A percentile compares a stretch with the other conserved stretches of the same genome.
These are phyloP conservation scores for Mormyrops boulengeri DNA, from an alignment of 2,797 vertebrate species.

Conservation along the genomic window DNA sequence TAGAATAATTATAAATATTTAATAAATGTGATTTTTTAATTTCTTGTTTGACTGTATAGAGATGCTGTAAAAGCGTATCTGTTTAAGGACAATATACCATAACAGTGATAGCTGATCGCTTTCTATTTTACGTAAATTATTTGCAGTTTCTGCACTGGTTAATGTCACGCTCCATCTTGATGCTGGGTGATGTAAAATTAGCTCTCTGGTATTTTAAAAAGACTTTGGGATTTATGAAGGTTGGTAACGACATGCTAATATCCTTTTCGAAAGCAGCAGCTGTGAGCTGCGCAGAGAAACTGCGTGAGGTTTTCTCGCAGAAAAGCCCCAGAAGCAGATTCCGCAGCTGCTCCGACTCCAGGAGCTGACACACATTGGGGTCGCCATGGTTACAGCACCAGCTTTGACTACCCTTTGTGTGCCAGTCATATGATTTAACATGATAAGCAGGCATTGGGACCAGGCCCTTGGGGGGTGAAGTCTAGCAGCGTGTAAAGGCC, in stretches of 20 bases:
- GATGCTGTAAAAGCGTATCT: background rate
- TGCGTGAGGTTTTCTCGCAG: background rate
- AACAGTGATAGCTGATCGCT: background rate
- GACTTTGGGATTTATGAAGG: background rate
- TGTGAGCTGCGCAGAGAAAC: background rate
- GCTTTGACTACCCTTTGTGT: background rate
- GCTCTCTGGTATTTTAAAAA: background rate
- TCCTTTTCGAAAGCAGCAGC: background rate
- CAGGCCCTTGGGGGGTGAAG: background rate
- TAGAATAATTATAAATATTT: background rate
- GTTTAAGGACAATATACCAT: background rate
- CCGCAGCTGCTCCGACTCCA: background rate
- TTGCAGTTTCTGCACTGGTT: background rate
- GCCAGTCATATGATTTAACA: slow-evolving; percentile 1
- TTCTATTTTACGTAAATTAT: background rate
- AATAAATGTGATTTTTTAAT: background rate
- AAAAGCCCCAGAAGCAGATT: background rate
- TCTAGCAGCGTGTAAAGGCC: slow-evolving; percentile 13
- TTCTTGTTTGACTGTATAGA: background rate
- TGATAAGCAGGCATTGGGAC: background rate
- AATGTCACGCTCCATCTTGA: background rate
- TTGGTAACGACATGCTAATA: background rate
- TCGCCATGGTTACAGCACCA: background rate
- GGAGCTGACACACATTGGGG: background rate
- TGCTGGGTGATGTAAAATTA: background rate